A percentile compares a stretch with the other conserved stretches of the same genome.
phyloP scores from a whole-genome alignment of 2,113 vertebrate genomes.

The Ochotona princeps region DNA sequence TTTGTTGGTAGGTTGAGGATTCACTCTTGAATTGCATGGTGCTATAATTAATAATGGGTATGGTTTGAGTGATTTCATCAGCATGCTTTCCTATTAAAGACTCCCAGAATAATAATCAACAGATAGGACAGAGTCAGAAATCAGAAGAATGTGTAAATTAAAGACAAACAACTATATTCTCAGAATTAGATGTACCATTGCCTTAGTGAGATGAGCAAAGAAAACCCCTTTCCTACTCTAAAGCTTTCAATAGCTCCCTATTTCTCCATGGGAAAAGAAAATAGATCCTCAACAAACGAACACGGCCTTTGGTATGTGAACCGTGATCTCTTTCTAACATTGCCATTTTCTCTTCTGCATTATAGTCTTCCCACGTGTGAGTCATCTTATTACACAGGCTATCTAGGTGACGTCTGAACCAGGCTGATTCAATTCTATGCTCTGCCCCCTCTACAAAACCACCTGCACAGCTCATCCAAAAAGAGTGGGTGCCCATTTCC shows the following conservation, averaged over 20 bases:
- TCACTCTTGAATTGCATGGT: background rate
- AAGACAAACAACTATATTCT: background rate
- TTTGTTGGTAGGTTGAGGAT: background rate
- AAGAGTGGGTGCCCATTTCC: background rate
- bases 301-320: background rate
- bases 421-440: background rate
- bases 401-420: background rate
- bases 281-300: background rate
- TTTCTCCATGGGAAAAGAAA: background rate
- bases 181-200: background rate
- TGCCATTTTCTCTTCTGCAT: background rate
- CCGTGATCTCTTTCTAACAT: background rate
- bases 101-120: too few relatives aligned
- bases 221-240: background rate
- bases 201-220: background rate
- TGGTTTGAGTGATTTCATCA: background rate
- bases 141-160: background rate
- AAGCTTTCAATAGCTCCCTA: background rate
- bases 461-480: background rate
- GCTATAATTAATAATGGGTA: background rate
- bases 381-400: background rate
- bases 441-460: background rate
- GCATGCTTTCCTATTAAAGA: background rate
- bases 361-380: background rate
- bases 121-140: background rate